These are phyloP conservation scores for Portunus trituberculatus DNA, from an alignment of 1,140 invertebrate genomes.

Conservation along the genomic window DNA sequence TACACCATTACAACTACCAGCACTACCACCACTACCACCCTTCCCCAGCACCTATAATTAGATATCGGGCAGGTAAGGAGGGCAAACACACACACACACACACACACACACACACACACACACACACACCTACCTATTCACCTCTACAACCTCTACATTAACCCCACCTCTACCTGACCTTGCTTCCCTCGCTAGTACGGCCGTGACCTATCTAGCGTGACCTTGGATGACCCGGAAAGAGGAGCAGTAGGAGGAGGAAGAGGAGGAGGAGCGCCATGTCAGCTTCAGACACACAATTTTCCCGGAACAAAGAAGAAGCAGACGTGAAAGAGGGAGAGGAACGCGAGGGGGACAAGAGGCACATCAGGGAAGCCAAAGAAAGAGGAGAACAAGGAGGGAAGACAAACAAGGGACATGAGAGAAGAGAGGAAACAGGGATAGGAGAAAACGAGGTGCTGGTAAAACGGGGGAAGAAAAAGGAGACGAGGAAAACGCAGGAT, in stretches of 20 bases:
- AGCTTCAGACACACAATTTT: conserved; percentile 9
- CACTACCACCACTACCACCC: background rate
- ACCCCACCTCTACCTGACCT: background rate
- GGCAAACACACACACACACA: background rate
- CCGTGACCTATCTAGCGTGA: background rate
- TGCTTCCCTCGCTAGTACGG: background rate
- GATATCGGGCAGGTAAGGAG: background rate
- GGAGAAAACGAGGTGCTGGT: background rate
- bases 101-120: background rate
- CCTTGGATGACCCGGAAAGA: background rate
- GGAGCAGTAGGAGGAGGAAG: background rate
- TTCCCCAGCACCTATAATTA: background rate
- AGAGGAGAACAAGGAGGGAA: background rate
- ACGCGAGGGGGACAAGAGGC: background rate
- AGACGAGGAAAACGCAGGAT: background rate
- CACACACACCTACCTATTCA: background rate
- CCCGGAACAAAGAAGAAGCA: conserved; percentile 6
- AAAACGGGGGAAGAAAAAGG: background rate
- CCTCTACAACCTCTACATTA: background rate
- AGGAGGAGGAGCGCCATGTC: background rate
- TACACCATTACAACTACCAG: conserved; percentile 25
- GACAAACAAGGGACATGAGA: background rate
- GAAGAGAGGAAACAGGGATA: background rate
- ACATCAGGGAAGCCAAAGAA: background rate
- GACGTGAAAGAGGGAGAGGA: conserved; percentile 10